Evolutionary conservation across 1,140 invertebrate species (phyloP), one percentile per base, ranked within the genome.

Genomic region (Alviniconcha marisindica): DNA sequence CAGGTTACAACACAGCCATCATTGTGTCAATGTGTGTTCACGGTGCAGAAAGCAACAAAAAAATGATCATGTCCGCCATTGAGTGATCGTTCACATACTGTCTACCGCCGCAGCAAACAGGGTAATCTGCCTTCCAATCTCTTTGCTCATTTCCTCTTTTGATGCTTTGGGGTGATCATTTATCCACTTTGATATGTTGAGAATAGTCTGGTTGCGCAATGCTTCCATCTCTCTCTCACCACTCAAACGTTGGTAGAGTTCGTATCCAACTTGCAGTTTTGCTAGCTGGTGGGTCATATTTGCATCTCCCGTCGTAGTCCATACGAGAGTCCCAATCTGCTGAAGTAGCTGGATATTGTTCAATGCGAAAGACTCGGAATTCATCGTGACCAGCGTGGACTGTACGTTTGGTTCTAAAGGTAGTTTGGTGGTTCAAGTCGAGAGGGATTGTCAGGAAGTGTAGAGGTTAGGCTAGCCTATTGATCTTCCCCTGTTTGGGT

Each of bases 121-220:
- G 24, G 42, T 71, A 28, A 90, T 87, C 51, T 89, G 87, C 76
- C 87, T 88, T 44, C 76, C 73, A 44, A 90, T 63, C 81, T 89
- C 88, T 48, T 88, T 86, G 10, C 63, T 51, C 15, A 89, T 48
- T 76, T 89, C 88, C 66, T 89, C 86, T 63, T 90, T 87, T 42
- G 87, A 85, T 7, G 88, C 88, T 54, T 88, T 89, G 28, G 89
- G 89, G 76, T 90, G 83, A 15, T 87, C 84, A 66, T 89, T 88
- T n/a, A 90, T 82, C 63, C 79, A 89, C 76, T 89, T 87, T 24
- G 85, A 83, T 40, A 90, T 90, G 21, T 63, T 81, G n/a, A 88
- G 15, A 54, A 87, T 89, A 7, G 89, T 88, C 77, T 87, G 84
- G 73, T 82, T 87, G 51, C 89, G 84, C 76, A 89, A 81, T 33